Percentiles rank a stretch among this genome's conserved stretches.
phyloP scores from a whole-genome alignment of 2,113 vertebrate genomes.

The Anthoscopus minutus region DNA sequence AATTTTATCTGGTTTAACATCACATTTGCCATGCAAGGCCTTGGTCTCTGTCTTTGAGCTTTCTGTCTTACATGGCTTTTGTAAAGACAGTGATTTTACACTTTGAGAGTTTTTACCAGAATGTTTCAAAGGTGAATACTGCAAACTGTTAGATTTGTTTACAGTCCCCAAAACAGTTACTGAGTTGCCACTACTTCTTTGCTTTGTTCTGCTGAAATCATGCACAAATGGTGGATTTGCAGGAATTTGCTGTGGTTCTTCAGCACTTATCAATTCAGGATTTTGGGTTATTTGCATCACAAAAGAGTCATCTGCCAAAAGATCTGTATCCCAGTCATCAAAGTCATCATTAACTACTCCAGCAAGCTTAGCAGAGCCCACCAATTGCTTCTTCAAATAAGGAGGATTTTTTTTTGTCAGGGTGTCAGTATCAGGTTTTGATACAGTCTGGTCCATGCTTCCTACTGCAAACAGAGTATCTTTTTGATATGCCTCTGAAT shows the following conservation, averaged over 20 bases:
- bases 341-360: conserved; percentile 61
- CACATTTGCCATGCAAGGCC: conserved; percentile 31
- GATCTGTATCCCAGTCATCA: conserved; percentile 84
- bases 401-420: neutral
- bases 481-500: neutral
- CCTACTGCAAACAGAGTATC: neutral
- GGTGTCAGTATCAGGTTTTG: neutral
- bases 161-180: neutral
- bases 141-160: neutral
- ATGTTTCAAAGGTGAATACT: conserved; percentile 20
- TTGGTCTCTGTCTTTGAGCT: conserved; percentile 29
- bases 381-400: neutral
- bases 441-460: neutral
- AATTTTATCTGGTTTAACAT: conserved; percentile 30
- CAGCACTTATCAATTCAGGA: conserved; percentile 53
- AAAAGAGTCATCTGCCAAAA: conserved; percentile 80
- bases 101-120: neutral
- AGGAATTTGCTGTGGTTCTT: neutral
- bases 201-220: neutral
- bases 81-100: neutral
- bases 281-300: conserved; percentile 76
- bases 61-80: neutral
- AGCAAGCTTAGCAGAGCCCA: neutral
- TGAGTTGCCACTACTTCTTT: neutral
- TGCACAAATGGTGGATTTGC: neutral